Evolutionary conservation across 2,888 invertebrate species (phyloP).

Genomic region (Steinernema carpocapsae): DNA sequence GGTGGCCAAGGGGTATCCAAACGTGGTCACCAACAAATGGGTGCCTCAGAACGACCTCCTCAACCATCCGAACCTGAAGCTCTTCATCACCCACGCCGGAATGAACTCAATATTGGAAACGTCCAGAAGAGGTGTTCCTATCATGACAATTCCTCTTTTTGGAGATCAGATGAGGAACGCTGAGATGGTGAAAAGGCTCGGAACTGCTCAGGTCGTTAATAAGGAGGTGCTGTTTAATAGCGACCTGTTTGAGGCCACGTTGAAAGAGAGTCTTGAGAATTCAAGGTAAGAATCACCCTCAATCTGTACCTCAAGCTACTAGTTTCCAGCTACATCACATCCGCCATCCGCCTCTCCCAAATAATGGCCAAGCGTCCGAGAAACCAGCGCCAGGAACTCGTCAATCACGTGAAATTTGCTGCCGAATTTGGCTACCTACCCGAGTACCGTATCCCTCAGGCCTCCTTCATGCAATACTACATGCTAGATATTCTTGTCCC

Average conservation of each 20-base stretch:
- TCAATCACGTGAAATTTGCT: no score
- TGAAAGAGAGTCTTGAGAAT: neutral
- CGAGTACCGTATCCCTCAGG: conserved; percentile 39
- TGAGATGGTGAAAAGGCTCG: no score
- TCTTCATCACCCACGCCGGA: conserved; percentile 40
- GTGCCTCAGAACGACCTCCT: conserved; percentile 43
- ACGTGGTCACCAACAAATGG: conserved; percentile 38
- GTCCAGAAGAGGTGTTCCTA: conserved; percentile 36
- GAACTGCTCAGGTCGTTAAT: neutral
- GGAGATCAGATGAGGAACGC: no score
- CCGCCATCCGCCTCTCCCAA: no score
- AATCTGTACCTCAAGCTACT: no score
- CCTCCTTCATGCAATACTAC: conserved; percentile 31
- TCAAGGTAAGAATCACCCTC: no score
- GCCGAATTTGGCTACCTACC: conserved; percentile 38
- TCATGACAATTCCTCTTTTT: conserved; percentile 35
- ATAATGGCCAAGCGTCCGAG: no score
- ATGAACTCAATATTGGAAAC: no score
- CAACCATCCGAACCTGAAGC: conserved; percentile 31
- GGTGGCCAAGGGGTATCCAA: conserved; percentile 30
- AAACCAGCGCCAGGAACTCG: no score
- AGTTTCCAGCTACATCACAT: no score
- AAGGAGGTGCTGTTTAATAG: neutral
- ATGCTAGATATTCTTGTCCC: conserved; percentile 34
- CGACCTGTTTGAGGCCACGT: neutral